Evolutionary conservation across 2,113 vertebrate species (phyloP).

Genomic region (Nanger granti): DNA sequence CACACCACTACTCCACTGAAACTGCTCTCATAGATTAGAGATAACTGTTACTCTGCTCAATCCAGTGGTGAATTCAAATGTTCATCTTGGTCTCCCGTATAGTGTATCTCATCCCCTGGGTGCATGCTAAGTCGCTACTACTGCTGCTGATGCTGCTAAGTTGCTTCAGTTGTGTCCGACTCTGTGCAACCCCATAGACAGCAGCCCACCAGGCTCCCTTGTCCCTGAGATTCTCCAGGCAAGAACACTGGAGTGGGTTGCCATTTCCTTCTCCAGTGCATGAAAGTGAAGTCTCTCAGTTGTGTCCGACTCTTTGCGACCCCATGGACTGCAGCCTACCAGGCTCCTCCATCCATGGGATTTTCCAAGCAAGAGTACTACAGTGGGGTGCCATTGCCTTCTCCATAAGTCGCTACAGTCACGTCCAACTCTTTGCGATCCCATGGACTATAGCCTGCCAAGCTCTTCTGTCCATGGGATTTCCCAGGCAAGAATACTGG

Average conservation of each 20-base stretch:
- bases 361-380: background rate
- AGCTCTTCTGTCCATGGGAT: background rate
- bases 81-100: background rate
- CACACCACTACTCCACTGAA: background rate
- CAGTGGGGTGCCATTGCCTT: background rate
- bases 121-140: background rate
- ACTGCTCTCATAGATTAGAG: background rate
- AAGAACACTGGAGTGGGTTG: no score
- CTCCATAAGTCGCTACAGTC: background rate
- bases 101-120: background rate
- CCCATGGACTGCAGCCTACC: background rate
- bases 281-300: background rate
- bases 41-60: background rate
- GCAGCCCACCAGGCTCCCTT: no score
- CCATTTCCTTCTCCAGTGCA: no score
- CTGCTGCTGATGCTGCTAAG: no score
- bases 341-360: background rate
- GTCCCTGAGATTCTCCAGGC: no score
- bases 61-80: background rate
- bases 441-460: background rate
- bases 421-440: background rate
- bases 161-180: no score
- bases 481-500: background rate
- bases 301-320: background rate
- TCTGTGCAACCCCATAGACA: no score